Base-by-base conservation (phyloP, 1,140 invertebrate species). In the Oncopeltus fasciatus region DNA sequence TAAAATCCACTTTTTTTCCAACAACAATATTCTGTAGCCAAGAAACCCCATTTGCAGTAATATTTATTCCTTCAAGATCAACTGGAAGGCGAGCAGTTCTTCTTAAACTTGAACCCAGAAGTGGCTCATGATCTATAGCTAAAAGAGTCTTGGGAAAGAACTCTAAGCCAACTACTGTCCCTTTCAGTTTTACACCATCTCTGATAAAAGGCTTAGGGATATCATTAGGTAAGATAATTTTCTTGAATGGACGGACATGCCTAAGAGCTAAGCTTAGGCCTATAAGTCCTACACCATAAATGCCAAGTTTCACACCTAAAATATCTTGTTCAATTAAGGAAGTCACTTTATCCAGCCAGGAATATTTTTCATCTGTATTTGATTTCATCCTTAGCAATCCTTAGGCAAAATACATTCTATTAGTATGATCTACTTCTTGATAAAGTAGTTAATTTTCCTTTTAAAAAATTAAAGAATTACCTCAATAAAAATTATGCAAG, bases 221-320 rank as follows among this genome's bases (percentile, higher is more conserved):
- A 14, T 66, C 58, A 26, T 57, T 21, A 16, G 62, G 60, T 4
- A 20, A 20, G 2, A 57, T 62, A 31, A 66, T 64, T 28, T 66
- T 66, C 38, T 62, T 64, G 18, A 66, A 62, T 26, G 65, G 65
- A 33, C 65, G 38, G 1, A 66, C 65, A 61, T 62, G 64, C 49
- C 62, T 47, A 26, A 64, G n/a, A 2, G 62, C 62, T 8, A 64
- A 27, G 9, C 38, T 43, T 16, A 63, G 31, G 14, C 65, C 65
- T 3, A 57, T 4, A 9, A 66, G 28, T 38, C 58, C 65, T 1
- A 66, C 56, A 1, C 58, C 60, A 62, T 66, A 66, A 16, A 66
- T 61, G n/a, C 62, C 62, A 16, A 64, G 20, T 51, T 66, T 44
- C 20, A 66, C 59, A 24, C 59, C 61, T 12, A 20, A 16, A 26